These are phyloP conservation scores for Panthera tigris DNA, from an alignment of 2,113 vertebrate species.

Conservation along the genomic window DNA sequence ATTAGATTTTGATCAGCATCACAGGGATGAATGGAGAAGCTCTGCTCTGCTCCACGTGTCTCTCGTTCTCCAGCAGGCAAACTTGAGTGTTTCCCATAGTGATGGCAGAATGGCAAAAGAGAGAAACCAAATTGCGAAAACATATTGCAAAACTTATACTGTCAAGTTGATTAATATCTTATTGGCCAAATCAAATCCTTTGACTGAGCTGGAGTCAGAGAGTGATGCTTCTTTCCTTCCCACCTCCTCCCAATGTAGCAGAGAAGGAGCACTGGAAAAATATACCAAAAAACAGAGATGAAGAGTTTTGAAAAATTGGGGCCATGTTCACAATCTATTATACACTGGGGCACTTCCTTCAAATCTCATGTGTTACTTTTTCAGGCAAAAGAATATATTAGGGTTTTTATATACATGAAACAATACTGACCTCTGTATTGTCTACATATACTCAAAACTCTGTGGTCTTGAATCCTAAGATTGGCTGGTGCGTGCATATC, in stretches of 20 bases:
- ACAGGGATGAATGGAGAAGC: background rate
- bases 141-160: background rate
- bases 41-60: background rate
- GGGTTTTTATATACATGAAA: background rate
- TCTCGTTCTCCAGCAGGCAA: background rate
- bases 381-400: background rate
- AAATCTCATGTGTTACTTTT: background rate
- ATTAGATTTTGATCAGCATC: background rate
- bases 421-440: background rate
- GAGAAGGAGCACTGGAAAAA: background rate
- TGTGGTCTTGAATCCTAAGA: background rate
- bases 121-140: background rate
- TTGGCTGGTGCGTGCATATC: background rate
- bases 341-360: background rate
- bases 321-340: background rate
- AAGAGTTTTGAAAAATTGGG: background rate
- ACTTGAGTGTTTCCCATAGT: background rate
- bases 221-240: background rate
- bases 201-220: background rate
- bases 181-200: background rate
- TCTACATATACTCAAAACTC: background rate
- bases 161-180: background rate
- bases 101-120: background rate
- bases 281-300: background rate
- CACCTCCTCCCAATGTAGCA: background rate